These are phyloP conservation scores for Spea multiplicata DNA, from an alignment of 2,113 vertebrate species.

Conservation along the genomic window DNA sequence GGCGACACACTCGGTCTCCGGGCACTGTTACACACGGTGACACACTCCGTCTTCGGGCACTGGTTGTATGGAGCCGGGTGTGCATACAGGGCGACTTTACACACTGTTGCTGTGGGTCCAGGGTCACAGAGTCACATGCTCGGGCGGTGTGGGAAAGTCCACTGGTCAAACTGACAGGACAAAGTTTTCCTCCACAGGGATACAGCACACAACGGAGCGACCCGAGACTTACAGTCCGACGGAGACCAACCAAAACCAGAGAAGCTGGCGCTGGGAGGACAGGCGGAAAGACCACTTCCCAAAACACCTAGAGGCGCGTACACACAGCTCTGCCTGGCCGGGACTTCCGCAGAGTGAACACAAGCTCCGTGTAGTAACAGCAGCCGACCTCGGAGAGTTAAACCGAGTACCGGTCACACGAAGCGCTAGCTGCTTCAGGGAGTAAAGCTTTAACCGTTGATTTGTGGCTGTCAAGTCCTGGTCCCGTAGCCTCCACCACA, in stretches of 20 bases:
- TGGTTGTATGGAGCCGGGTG: too few relatives aligned
- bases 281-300: not conserved
- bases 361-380: not conserved
- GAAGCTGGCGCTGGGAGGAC: not conserved
- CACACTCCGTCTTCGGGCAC: too few relatives aligned
- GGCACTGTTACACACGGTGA: too few relatives aligned
- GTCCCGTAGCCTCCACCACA: not conserved
- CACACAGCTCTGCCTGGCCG: not conserved
- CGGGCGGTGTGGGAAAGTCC: not conserved
- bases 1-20: too few relatives aligned
- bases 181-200: slow-evolving; percentile 21
- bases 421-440: not conserved
- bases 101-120: too few relatives aligned
- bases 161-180: slow-evolving; percentile 19
- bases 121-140: slow-evolving; percentile 8
- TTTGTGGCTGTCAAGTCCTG: not conserved
- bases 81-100: too few relatives aligned
- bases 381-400: not conserved
- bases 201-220: not conserved
- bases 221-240: not conserved
- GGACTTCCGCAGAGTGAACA: slow-evolving; percentile 15
- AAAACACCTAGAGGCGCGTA: not conserved
- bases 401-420: not conserved
- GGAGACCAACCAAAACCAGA: not conserved
- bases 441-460: not conserved